Base-by-base conservation (phyloP, 2,888 invertebrate genomes). In the Drosophila multiciliata region DNA sequence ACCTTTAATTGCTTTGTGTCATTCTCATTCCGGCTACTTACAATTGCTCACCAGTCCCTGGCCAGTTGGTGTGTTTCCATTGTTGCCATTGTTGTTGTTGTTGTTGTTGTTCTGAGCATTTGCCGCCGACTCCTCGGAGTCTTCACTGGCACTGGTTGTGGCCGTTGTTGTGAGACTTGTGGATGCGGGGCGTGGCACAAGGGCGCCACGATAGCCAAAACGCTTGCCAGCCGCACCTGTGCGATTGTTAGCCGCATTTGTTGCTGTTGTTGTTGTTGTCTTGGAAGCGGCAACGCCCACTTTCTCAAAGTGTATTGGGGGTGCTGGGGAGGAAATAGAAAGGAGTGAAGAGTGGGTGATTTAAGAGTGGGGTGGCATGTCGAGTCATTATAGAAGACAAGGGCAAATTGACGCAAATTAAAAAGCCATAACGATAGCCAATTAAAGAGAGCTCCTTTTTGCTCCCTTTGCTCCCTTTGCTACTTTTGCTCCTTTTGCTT, bases 191-290 rank as follows among this genome's bases (percentile, higher is more conserved):
- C 93, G 89, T 48, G 91, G 89, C 59, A 89, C 90, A 6, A 45
- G 45, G 23, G 94, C 91, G 91, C 96, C 96, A 88, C 96, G 95
- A 94, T 96, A 97, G 84, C 97, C 97, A 93, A 97, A 97, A 91
- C 97, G 95, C 92, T 95, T 96, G 40, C 95, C 62, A 63, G 90
- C 73, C 96, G 94, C 91, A 74, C 81, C 72, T 96, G 96, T 82
- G 95, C 95, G 26, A 95, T 66, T 73, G 36, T 57, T 73, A 29
- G 42, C 54, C 54, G 71, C 73, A 55, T 54, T 70, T 60, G 54
- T 54, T 36, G 50, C 4, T 12, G 52, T 53, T 20, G 48, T 5
- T 9, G 50, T 50, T 50, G 53, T 36, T 54, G 73, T 73, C 68
- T 73, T 78, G 33, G 81, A 64, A 29, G 82, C 83, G 60, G 77